A percentile compares a stretch with the other conserved stretches of the same genome.
Evolutionary conservation across 2,113 vertebrate genomes (phyloP).

Genomic region (Lepus europaeus): DNA sequence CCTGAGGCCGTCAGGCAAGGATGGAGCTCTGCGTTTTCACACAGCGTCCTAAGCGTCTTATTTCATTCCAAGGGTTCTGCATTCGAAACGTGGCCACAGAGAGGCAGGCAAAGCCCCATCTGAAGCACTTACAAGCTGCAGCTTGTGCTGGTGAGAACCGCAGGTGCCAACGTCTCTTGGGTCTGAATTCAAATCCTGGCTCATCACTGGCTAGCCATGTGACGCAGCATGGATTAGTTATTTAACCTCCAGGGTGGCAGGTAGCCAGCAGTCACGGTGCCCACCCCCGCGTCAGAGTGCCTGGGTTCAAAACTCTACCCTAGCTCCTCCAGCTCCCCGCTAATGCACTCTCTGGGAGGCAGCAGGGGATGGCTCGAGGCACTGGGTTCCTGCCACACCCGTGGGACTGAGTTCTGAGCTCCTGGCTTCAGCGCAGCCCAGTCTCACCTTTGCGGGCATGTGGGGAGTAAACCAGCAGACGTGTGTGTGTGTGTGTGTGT

Average conservation of each 20-base stretch:
- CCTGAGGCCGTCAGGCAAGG: not conserved
- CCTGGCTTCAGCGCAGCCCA: no score
- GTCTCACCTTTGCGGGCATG: no score
- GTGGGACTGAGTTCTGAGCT: no score
- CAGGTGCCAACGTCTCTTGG: not conserved
- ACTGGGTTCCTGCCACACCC: no score
- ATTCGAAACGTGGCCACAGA: not conserved
- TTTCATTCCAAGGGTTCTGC: not conserved
- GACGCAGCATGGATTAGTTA: not conserved
- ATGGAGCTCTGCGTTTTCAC: not conserved
- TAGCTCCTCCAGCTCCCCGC: no score
- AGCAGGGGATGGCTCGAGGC: no score
- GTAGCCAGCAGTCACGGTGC: no score
- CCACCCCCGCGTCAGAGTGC: no score
- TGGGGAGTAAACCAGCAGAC: no score
- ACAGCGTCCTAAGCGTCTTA: not conserved
- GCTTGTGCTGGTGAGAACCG: not conserved
- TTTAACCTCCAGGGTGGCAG: not conserved
- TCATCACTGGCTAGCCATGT: not conserved
- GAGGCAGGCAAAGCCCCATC: not conserved
- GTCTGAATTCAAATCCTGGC: conserved; percentile 26
- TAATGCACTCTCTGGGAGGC: no score
- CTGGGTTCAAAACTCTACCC: no score
- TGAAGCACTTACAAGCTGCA: not conserved
- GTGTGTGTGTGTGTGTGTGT: no score